Evolutionary conservation across 1,140 invertebrate species (phyloP).

Genomic region (Araneus ventricosus): DNA sequence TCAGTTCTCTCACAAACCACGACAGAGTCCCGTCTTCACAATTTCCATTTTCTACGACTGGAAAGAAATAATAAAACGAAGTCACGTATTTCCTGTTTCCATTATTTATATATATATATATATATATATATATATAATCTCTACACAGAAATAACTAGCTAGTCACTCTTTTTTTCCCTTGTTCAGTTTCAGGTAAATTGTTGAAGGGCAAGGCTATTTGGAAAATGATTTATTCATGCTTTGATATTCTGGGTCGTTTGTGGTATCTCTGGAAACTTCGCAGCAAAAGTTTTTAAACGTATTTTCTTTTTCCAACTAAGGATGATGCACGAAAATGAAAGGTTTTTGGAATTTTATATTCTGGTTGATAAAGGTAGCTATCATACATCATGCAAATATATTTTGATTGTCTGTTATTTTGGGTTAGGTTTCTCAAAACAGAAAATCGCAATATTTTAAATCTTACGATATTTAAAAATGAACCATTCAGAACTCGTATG

Average conservation of each 20-base stretch:
- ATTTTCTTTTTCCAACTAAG: background rate
- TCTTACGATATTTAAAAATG: too few species aligned
- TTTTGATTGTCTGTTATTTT: too few species aligned
- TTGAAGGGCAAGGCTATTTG: background rate
- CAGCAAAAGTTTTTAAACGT: background rate
- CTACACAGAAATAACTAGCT: background rate
- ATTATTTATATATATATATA: too few species aligned
- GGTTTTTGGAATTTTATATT: background rate
- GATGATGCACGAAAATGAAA: background rate
- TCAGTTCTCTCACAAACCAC: background rate
- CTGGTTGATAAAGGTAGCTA: too few species aligned
- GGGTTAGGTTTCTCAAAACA: too few species aligned
- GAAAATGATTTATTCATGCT: slow-evolving; percentile 26
- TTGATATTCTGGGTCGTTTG: background rate
- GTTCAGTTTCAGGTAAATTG: background rate
- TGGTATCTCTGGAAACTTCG: background rate
- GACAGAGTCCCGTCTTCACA: background rate
- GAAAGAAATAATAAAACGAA: background rate
- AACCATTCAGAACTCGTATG: too few species aligned
- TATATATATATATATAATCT: too few species aligned
- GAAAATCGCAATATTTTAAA: too few species aligned
- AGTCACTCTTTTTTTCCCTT: background rate
- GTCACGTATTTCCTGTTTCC: slow-evolving; percentile 4
- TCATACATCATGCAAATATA: too few species aligned
- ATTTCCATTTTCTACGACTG: background rate